Evolutionary conservation across 2,888 invertebrate species (phyloP), one percentile per base, ranked within the genome.

Genomic region (Galerucella nymphaeae): DNA sequence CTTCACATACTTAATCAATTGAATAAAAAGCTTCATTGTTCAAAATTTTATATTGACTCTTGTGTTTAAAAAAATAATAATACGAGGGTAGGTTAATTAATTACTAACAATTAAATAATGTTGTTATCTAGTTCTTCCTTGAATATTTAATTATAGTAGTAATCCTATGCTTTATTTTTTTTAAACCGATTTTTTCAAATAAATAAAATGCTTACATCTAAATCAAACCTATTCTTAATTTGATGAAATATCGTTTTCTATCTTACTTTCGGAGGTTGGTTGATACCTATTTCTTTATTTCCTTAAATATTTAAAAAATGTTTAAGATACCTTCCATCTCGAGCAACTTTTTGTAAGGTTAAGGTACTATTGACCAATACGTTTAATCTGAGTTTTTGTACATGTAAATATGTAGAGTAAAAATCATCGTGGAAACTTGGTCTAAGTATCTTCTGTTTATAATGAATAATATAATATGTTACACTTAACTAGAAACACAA

Each of bases 291-390:
- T 53, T 53, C 53, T 53, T 5, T 11, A 16, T 53, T 53, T 53
- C 53, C 53, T 53, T 18, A 53, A 45, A 45, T 45, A 5, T 13
- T 14, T 14, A 18, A 18, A 8, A 23, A 30, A 30, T 53, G 18
- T 53, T 53, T 53, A 9, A 18, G 10, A 53, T 53, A 53, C 10
- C 16, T 18, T 18, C 18, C 53, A 18, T 10, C 53, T 53, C 18
- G 48, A 48, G 48, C 48, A 53, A 53, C 18, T 53, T 53, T 18
- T 53, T 16, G 18, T 55, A 57, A 50, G 59, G 65, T 66, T 62
- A 66, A 71, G 58, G 38, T 59, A 59, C 59, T 59, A 18, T 59
- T 59, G 59, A 59, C 38, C 59, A 59, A 59, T 59, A 55, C 18
- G 30, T 23, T 18, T 23, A 57, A 57, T n/a, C 10, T 18, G 23